Evolutionary conservation across 2,797 vertebrate genomes (phyloP).

Genomic region (Pseudotriccus pelzelni): DNA sequence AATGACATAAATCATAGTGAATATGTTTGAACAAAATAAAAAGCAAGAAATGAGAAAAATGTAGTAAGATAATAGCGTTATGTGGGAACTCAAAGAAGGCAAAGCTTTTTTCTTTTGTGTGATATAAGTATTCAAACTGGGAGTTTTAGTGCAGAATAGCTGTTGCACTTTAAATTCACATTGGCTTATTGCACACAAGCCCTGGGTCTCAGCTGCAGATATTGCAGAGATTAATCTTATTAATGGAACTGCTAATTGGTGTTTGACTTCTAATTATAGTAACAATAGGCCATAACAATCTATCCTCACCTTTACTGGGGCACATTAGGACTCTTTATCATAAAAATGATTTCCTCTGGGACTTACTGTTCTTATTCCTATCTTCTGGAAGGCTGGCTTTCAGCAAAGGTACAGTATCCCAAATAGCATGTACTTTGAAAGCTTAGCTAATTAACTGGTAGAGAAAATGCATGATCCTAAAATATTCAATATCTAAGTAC

Average conservation of each 20-base stretch:
- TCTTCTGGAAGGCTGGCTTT: slow-evolving; percentile 48
- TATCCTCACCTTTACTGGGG: slow-evolving; percentile 55
- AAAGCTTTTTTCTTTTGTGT: background rate
- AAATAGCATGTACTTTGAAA: background rate
- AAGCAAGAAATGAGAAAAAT: background rate
- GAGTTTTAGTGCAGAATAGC: background rate
- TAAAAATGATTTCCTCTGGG: slow-evolving; percentile 54
- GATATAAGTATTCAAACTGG: background rate
- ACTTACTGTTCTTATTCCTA: slow-evolving; percentile 20
- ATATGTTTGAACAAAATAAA: background rate
- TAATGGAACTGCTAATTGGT: slow-evolving; percentile 69
- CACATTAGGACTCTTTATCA: slow-evolving; percentile 48
- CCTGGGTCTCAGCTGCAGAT: slow-evolving; percentile 67
- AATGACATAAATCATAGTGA: background rate
- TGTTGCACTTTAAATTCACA: slow-evolving; percentile 31
- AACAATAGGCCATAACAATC: slow-evolving; percentile 66
- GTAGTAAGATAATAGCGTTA: background rate
- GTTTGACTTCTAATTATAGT: slow-evolving; percentile 72
- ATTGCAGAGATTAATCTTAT: slow-evolving; percentile 71
- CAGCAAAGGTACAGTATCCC: background rate
- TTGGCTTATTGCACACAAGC: background rate
- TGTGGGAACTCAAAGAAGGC: background rate
- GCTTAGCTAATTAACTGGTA: slow-evolving; percentile 45
- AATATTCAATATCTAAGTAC: slow-evolving; percentile 11
- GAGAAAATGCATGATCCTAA: slow-evolving; percentile 27